phyloP scores from a whole-genome alignment of 2,113 vertebrate species.

The Pionites leucogaster region DNA sequence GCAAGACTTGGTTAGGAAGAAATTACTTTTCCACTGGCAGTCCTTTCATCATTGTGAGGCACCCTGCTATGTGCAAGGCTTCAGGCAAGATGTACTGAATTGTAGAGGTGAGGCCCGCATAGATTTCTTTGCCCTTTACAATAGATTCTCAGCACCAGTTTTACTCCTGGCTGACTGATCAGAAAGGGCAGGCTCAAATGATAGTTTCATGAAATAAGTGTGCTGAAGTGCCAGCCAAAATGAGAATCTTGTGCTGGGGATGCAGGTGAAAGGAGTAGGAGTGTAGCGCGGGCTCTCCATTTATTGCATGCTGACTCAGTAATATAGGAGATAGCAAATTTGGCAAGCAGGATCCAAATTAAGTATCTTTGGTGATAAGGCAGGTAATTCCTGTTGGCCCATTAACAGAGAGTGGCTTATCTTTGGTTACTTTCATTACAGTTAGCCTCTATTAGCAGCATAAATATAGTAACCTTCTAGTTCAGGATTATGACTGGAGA shows the following conservation, averaged over 20 bases:
- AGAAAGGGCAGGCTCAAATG: slow-evolving; percentile 34
- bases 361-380: not conserved
- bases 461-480: not conserved
- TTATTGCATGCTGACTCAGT: slow-evolving; percentile 10
- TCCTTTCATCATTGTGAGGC: not conserved
- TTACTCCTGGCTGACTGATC: slow-evolving; percentile 50
- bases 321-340: not conserved
- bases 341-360: not conserved
- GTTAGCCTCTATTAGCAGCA: not conserved
- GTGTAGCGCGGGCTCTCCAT: not conserved
- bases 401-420: not conserved
- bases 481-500: not conserved
- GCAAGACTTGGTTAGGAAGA: not conserved
- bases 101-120: not conserved
- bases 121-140: slow-evolving; percentile 56
- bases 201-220: slow-evolving; percentile 42
- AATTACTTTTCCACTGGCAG: not conserved
- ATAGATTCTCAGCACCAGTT: not conserved
- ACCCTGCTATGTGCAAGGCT: slow-evolving; percentile 1
- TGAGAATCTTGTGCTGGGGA: slow-evolving; percentile 32
- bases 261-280: slow-evolving; percentile 29
- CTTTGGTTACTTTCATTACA: not conserved
- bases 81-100: slow-evolving; percentile 16
- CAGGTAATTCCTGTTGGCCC: not conserved
- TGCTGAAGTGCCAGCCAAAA: slow-evolving; percentile 23